Percentiles rank a stretch among this genome's conserved stretches.
These are phyloP conservation scores for Epirrita christyi DNA, from an alignment of 2,888 invertebrate genomes.

Conservation along the genomic window DNA sequence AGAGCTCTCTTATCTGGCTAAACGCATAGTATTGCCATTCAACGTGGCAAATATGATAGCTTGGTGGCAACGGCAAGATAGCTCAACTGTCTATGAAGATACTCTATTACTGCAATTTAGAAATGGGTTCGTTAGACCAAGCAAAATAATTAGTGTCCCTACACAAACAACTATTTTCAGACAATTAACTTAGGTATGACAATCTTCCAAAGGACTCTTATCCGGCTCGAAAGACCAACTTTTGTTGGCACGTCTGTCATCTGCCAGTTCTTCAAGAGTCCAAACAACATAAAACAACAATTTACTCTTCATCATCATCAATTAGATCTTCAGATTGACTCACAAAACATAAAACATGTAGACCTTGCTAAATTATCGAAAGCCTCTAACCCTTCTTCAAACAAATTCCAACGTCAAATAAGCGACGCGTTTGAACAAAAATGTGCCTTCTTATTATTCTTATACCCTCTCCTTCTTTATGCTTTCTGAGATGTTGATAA, in stretches of 20 bases:
- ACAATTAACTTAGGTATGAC: too few relatives aligned
- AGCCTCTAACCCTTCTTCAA: slow-evolving; percentile 24
- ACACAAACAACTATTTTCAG: too few relatives aligned
- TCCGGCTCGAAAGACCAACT: slow-evolving; percentile 4
- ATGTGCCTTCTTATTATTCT: slow-evolving; percentile 23
- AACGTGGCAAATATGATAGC: too few relatives aligned
- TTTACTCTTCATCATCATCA: slow-evolving; percentile 24
- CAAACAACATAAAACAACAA: slow-evolving; percentile 13
- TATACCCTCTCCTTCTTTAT: slow-evolving; percentile 6
- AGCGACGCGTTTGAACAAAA: slow-evolving; percentile 19
- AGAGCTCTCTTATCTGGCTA: too few relatives aligned
- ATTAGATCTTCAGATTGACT: slow-evolving; percentile 26
- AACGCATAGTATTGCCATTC: too few relatives aligned
- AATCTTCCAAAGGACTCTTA: neutral
- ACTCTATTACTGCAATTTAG: neutral
- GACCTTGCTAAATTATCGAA: slow-evolving; percentile 31
- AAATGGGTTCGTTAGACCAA: neutral
- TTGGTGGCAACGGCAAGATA: too few relatives aligned
- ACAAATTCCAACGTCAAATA: slow-evolving; percentile 29
- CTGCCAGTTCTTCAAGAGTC: slow-evolving; percentile 1
- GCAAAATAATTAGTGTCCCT: too few relatives aligned
- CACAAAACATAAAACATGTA: slow-evolving; percentile 28
- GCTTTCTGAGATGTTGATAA: slow-evolving; percentile 20
- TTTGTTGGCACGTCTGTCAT: neutral
- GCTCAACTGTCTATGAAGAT: too few relatives aligned